Base-by-base conservation (phyloP, 2,888 invertebrate genomes). In the Conistra vaccinii region DNA sequence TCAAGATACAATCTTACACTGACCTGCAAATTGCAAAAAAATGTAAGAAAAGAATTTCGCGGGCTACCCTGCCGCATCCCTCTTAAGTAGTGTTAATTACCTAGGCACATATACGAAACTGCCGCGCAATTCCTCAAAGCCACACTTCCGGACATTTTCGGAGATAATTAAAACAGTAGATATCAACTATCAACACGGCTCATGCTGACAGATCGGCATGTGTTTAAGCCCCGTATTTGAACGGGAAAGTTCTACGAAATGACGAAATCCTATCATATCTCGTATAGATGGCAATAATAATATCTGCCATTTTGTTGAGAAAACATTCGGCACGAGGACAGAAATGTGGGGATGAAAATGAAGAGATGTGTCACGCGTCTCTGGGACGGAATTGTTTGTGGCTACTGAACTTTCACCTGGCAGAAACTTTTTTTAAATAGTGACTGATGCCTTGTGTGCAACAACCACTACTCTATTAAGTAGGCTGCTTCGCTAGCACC, bases 291-390 rank as follows among this genome's bases (percentile, higher is more conserved):
- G 29, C 53, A 62, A 81, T 83, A 69, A 66, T 51, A 69, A 53
- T 57, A 83, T 78, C 73, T 26, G 23, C 23, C 26, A 35, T 53
- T 26, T 63, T 39, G 57, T 58, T 55, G 6, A 14, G 42, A 29
- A 61, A 80, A 83, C 61, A 73, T 79, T 69, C 6, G 69, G 84
- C 81, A 79, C 80, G 69, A 69, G 84, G 29, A 42, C 32, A 29
- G 23, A 60, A 57, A 53, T 62, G 62, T 53, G 80, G 1, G 3
- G 20, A 45, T 14, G 26, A 29, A 29, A 35, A 35, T 42, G 32
- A 48, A 55, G 48, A 72, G 53, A 71, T 32, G 58, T 29, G 45
- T 14, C n/a, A 69, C 51, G 51, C 17, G 61, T 7, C 23, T 4
- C 7, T 32, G 51, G 12, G 23, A 20, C 12, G 12, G 26, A 42